Evolutionary conservation across 2,113 vertebrate genomes (phyloP), one percentile per base, ranked within the genome.

Genomic region (Tragelaphus strepsiceros): DNA sequence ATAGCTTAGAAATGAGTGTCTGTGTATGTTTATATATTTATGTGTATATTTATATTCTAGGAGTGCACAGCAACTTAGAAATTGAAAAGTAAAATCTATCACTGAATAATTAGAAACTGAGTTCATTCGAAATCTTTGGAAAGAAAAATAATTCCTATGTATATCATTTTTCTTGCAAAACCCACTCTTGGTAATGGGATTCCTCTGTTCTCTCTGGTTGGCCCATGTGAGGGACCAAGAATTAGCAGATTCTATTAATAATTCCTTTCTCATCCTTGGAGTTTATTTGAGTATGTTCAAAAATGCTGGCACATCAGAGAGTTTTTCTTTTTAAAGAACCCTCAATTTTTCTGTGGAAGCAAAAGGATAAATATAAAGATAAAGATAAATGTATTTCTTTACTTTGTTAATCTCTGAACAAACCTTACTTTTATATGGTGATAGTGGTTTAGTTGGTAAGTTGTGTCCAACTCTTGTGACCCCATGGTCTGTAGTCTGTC

Each of bases 41-140:
- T 11, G 14, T 56, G 35, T 46, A 53, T 91, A 97, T 92, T 94
- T 82, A 61, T 85, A 91, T 74, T 90, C 39, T 80, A 84, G n/a
- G 43, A 96, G 49, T 30, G 91, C 53, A 88, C 32, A 62, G 49
- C 28, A 92, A 91, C 67, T 97, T 97, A 98, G 96, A 98, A 97
- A 97, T 92, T 87, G 87, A 97, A 98, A 97, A 97, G 77, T 96
- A 95, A 96, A 98, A 96, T 91, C 39, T 7, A 1, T 95, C 90
- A 97, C 51, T 97, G 97, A 92, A 32, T 96, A 98, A 98, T 98
- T 98, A 98, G 95, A 97, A 97, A 97, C 97, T 49, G 43, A 78
- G 8, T 35, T 90, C 26, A 87, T 90, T 90, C 86, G 30, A 97
- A 94, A 86, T 35, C 26, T 35, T 80, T 88, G 90, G 88, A 97